Evolutionary conservation across 2,113 vertebrate genomes (phyloP).

Genomic region (Malurus elegans): DNA sequence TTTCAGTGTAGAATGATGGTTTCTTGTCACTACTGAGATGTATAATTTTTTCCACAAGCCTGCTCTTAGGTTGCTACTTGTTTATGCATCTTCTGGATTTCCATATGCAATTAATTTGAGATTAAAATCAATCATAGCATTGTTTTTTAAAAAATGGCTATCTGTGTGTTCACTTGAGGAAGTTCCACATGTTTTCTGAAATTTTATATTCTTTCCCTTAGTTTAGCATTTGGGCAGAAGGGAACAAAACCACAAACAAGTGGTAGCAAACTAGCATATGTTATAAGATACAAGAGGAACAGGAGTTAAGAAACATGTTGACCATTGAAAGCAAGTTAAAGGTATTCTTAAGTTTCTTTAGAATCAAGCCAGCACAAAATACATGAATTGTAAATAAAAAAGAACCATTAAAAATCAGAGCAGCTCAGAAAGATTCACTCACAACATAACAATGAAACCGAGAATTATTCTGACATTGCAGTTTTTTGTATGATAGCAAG

Average conservation of each 20-base stretch:
- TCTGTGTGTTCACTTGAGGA: background rate
- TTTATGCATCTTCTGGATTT: background rate
- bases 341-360: background rate
- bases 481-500: rapidly evolving
- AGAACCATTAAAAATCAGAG: background rate
- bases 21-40: background rate
- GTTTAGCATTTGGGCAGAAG: background rate
- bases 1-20: background rate
- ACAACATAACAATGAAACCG: background rate
- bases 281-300: background rate
- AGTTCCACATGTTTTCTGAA: background rate
- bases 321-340: background rate
- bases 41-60: background rate
- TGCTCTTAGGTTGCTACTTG: background rate
- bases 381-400: background rate
- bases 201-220: background rate
- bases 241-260: background rate
- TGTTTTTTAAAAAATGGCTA: background rate
- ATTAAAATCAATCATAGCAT: background rate
- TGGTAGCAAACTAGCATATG: background rate
- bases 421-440: background rate
- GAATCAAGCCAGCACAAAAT: background rate
- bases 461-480: background rate
- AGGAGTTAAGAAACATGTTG: background rate
- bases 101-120: background rate